Conservation (phyloP, 2,113 vertebrate species). For the Poicephalus gulielmi region DNA sequence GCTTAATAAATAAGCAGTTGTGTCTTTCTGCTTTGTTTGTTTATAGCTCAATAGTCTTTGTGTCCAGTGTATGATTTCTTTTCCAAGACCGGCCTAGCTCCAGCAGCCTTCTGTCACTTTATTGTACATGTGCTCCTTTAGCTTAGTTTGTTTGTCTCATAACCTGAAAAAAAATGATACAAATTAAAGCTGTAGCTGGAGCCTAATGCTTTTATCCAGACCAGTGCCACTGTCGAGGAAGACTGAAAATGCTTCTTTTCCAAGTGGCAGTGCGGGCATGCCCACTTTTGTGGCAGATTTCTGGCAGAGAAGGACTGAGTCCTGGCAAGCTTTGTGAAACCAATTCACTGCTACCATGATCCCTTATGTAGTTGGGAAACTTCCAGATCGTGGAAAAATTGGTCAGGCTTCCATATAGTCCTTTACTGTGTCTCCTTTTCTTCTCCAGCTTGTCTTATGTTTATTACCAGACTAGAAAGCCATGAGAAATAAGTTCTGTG, state of each 20-base stretch:
- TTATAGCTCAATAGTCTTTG: not conserved
- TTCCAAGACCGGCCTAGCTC: not conserved
- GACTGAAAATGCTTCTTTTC: not conserved
- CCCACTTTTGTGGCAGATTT: not conserved
- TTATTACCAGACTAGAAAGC: not conserved
- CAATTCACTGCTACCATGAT: not conserved
- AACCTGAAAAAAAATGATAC: not conserved
- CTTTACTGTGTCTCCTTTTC: not conserved
- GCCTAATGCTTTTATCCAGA: not conserved
- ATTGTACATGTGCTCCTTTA: not conserved
- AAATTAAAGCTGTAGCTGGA: not conserved
- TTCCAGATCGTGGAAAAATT: not conserved
- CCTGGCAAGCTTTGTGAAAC: not conserved
- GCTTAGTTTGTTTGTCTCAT: not conserved
- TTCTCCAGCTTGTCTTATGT: not conserved
- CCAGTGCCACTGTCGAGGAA: not conserved
- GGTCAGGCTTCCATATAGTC: not conserved
- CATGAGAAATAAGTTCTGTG: not conserved
- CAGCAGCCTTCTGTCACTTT: not conserved
- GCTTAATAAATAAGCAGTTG: constrained; percentile 31
- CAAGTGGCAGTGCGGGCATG: not conserved
- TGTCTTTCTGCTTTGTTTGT: not conserved
- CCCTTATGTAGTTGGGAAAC: not conserved
- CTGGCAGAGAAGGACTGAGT: not conserved
- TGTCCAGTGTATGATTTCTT: not conserved